Percentiles rank a stretch among this genome's conserved stretches.
Conservation (phyloP, 2,888 invertebrate species). For the Patella caerulea region DNA sequence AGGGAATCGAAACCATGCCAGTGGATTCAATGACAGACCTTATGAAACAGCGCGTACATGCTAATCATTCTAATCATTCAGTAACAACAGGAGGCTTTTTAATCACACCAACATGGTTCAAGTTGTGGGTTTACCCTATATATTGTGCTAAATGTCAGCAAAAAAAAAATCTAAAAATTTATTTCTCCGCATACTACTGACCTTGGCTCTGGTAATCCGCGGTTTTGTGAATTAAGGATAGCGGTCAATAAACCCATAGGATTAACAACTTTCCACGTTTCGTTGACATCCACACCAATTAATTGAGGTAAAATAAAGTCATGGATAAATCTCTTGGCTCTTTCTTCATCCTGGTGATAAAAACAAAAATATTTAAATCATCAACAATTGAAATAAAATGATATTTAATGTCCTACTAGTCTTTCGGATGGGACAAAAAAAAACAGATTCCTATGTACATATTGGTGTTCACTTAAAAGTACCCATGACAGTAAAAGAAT, state of each 20-base stretch:
- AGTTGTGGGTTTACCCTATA: background rate
- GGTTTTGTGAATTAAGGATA: slow-evolving; percentile 77
- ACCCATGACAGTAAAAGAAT: too few species aligned
- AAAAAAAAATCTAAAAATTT: background rate
- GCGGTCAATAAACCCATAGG: slow-evolving; percentile 82
- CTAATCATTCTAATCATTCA: too few species aligned
- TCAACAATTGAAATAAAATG: too few species aligned
- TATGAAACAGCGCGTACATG: too few species aligned
- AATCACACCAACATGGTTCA: too few species aligned
- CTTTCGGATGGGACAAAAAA: too few species aligned
- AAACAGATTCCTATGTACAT: too few species aligned
- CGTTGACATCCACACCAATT: slow-evolving; percentile 86
- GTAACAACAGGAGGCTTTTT: too few species aligned
- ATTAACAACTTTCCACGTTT: slow-evolving; percentile 86
- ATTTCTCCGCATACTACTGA: slow-evolving; percentile 27
- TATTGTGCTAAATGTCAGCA: background rate
- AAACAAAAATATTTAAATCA: background rate
- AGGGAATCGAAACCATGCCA: too few species aligned
- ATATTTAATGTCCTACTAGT: too few species aligned
- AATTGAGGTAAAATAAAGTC: slow-evolving; percentile 88
- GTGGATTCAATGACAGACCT: too few species aligned
- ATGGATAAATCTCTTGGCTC: slow-evolving; percentile 83
- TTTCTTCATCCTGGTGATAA: slow-evolving; percentile 75
- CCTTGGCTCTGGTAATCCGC: slow-evolving; percentile 79
- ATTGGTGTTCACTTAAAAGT: too few species aligned